These are phyloP conservation scores for Rhabditoides inermis DNA, from an alignment of 2,888 invertebrate genomes.

Conservation along the genomic window DNA sequence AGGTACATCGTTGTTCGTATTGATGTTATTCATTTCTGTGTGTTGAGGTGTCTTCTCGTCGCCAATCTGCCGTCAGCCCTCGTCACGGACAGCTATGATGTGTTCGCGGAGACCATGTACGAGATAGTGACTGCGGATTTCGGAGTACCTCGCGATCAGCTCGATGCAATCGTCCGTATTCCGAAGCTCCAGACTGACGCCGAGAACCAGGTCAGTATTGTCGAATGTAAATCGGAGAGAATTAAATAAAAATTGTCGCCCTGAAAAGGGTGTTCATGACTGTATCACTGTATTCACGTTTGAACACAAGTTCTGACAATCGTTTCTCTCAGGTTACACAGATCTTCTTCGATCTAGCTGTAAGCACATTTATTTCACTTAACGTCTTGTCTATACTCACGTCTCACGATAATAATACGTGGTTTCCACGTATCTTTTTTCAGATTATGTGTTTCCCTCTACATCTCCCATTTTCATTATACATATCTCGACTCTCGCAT, in stretches of 20 bases:
- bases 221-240: no score
- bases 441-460: not conserved
- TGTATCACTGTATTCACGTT: not conserved
- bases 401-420: not conserved
- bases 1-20: no score
- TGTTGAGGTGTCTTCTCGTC: no score
- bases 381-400: no score
- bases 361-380: no score
- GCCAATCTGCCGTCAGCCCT: conserved; percentile 16
- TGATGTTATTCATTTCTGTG: no score
- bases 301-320: not conserved
- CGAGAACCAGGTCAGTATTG: conserved; percentile 10
- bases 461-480: conserved; percentile 3
- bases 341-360: no score
- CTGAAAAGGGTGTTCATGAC: not conserved
- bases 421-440: not conserved
- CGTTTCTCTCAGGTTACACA: not conserved
- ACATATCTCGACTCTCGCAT: no score
- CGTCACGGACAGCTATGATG: conserved; percentile 18
- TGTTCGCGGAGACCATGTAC: conserved; percentile 22
- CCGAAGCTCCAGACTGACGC: conserved; percentile 14
- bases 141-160: conserved; percentile 13
- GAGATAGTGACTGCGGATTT: conserved; percentile 20
- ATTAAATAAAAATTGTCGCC: no score
- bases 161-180: conserved; percentile 17